Percentiles rank a stretch among this genome's conserved stretches.
These are phyloP conservation scores for Norana najaformis DNA, from an alignment of 2,888 invertebrate genomes.

Conservation along the genomic window DNA sequence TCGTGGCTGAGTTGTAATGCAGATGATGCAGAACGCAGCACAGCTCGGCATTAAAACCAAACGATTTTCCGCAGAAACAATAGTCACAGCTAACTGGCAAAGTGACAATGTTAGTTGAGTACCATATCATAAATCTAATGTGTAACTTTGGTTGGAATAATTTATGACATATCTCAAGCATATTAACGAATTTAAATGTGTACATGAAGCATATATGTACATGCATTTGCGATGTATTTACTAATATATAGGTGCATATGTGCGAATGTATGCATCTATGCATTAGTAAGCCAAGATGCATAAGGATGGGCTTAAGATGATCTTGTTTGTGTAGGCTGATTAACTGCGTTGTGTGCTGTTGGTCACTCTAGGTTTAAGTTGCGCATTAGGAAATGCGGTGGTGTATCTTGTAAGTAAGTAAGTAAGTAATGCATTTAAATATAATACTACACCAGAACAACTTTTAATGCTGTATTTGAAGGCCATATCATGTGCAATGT, in stretches of 20 bases:
- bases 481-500: neutral
- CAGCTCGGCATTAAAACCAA: neutral
- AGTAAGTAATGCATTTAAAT: no score
- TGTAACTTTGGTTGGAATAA: neutral
- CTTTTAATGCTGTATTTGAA: neutral
- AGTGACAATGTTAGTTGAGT: neutral
- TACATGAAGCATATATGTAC: neutral
- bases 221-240: neutral
- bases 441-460: neutral
- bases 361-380: neutral
- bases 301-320: neutral
- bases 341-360: neutral
- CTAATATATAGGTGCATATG: conserved; percentile 8
- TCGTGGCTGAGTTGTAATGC: neutral
- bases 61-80: neutral
- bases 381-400: conserved; percentile 13
- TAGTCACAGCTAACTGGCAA: neutral
- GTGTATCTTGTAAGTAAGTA: no score
- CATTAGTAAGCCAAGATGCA: neutral
- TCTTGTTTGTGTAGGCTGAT: neutral
- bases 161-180: conserved; percentile 1
- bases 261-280: neutral
- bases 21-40: neutral
- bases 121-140: neutral
- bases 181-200: neutral